Evolutionary conservation across 2,888 invertebrate genomes (phyloP), one percentile per base, ranked within the genome.

Genomic region (Lasioglossum zephyrum): DNA sequence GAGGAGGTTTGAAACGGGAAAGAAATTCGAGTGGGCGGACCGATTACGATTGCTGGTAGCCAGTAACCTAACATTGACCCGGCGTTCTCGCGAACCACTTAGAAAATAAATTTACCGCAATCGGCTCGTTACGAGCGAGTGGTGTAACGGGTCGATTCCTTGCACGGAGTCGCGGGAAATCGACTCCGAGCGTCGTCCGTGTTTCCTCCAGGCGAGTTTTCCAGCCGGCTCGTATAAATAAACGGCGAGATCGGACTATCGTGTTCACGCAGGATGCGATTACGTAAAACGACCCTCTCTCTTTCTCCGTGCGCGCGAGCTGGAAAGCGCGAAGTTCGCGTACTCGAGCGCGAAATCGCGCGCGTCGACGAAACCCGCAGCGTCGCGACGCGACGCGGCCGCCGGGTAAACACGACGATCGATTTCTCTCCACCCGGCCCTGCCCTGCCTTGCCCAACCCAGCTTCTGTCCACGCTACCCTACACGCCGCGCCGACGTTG

Each of bases 361-460:
- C 82, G 84, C 80, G 78, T 57, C 84, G 81, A 78, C 80, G 77
- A 76, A 80, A 78, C 83, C 85, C 82, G 87, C 77, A 86, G 53
- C 53, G 53, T 53, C 53, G 53, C 53, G 53, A 81, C 84, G 88
- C 91, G 84, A 84, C 82, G 88, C 90, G 88, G 89, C 81, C 80
- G 81, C 53, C 89, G 89, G 83, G 88, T 90, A 90, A 90, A 90
- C 91, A 91, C 87, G 79, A 60, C 88, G 88, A 90, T 90, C 90
- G 90, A 90, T 90, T 85, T 87, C 91, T 84, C 82, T 84, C 82
- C 82, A 81, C 82, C 86, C 90, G 76, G 74, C 84, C 85, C 87
- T 79, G 80, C 85, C 83, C 87, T 85, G 79, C 80, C 82, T 72
- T 72, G 82, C 84, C 78, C 70, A 70, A 69, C 79, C 74, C 78